Evolutionary conservation across 2,113 vertebrate species (phyloP).

Genomic region (Rhagologus leucostigma): DNA sequence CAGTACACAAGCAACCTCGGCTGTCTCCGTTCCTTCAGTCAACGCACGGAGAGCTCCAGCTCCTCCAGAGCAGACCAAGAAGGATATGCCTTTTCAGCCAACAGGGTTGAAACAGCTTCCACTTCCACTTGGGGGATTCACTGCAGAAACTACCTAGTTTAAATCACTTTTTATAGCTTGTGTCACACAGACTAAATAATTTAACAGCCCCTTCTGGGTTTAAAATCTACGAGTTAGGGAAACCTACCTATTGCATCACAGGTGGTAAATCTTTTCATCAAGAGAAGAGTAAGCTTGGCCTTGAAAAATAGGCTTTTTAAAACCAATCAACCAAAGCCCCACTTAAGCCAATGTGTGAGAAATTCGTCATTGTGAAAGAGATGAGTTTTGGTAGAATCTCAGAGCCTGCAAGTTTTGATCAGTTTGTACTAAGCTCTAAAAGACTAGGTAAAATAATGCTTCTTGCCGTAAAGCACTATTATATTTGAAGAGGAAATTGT

Average conservation of each 20-base stretch:
- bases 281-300: not conserved
- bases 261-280: not conserved
- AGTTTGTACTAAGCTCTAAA: not conserved
- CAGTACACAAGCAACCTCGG: not conserved
- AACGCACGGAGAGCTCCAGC: fast-evolving
- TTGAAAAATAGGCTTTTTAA: not conserved
- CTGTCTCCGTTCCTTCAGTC: not conserved
- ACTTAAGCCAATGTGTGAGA: not conserved
- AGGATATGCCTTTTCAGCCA: not conserved
- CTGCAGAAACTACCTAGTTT: not conserved
- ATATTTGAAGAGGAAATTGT: not conserved
- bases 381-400: not conserved
- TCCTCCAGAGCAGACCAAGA: not conserved
- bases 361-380: not conserved
- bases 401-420: not conserved
- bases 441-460: not conserved
- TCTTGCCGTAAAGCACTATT: not conserved
- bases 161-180: not conserved
- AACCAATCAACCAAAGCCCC: not conserved
- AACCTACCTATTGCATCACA: not conserved
- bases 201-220: not conserved
- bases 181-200: not conserved
- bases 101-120: not conserved
- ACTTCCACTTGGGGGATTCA: not conserved
- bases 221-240: not conserved